Evolutionary conservation across 1,140 invertebrate genomes (phyloP).

Genomic region (Drosophila varians): DNA sequence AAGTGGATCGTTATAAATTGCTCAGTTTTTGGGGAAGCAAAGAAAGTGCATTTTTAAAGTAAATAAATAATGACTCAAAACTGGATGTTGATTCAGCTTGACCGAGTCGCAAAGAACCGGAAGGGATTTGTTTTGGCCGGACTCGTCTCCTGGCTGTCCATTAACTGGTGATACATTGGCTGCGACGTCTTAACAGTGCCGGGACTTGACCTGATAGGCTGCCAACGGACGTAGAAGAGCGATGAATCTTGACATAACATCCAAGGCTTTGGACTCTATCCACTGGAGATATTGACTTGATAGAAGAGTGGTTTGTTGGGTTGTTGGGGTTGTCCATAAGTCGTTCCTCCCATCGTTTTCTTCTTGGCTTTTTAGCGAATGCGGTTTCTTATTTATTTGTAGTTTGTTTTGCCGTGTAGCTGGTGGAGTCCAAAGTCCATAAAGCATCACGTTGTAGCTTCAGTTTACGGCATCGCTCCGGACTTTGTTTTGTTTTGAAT

Average conservation of each 20-base stretch:
- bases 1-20: constrained; percentile 81
- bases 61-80: constrained; percentile 74
- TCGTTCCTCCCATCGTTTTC: constrained; percentile 45
- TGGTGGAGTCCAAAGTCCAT: constrained; percentile 71
- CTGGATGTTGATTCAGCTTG: constrained; percentile 7
- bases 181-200: constrained; percentile 41
- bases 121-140: constrained; percentile 7
- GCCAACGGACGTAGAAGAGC: constrained; percentile 27
- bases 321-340: constrained; percentile 8
- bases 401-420: constrained; percentile 29
- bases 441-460: constrained; percentile 68
- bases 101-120: neutral
- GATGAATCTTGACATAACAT: constrained; percentile 16
- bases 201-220: constrained; percentile 47
- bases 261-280: neutral
- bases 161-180: constrained; percentile 52
- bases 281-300: too few relatives aligned
- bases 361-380: constrained; percentile 73
- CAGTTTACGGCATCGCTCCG: neutral
- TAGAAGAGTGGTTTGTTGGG: too few relatives aligned
- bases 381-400: constrained; percentile 35
- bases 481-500: constrained; percentile 56
- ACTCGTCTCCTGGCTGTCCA: constrained; percentile 1
- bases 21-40: constrained; percentile 66
- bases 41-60: constrained; percentile 76